Evolutionary conservation across 2,797 vertebrate species (phyloP), one percentile per base, ranked within the genome.

Genomic region (Enteromius radiatus): DNA sequence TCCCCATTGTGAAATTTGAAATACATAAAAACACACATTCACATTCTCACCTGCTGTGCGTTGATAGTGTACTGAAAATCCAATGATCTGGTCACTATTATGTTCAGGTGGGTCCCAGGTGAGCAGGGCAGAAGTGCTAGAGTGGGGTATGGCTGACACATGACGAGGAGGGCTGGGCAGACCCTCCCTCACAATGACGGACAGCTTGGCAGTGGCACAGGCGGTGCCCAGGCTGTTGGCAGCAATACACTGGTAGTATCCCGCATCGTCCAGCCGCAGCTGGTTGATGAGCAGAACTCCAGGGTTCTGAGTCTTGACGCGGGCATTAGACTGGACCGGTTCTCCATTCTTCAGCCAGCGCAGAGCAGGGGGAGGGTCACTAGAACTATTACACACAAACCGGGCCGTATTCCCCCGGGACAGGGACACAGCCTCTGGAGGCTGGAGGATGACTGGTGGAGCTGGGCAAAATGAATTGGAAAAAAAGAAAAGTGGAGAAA

Each of bases 51-150:
- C 97, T 86, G 95, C 89, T 5, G 96, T 92, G 2, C 94, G 94
- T 85, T 98, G 97, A 91, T 96, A 99, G 91, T 99, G 98, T 8
- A 99, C 93, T 0, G 98, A 99, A 92, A 98, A 99, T 85, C 98
- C 98, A 0, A 99, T 99, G 91, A 99, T 97, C 92, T 97, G 96
- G 86, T 99, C 96, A 0, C 96, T 95, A 93, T 99, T 97, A 93
- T 96, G 90, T 86, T 98, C 96, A 0, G 98, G 97, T 68, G 95
- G 94, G 85, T 97, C 96, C 98, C 98, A 99, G 87, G 94, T 94
- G 78, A 99, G 95, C 10, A 97, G 90, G 83, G 97, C 96, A 0
- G 95, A 91, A 26, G 94, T 98, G 94, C 98, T 98, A 91, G 98
- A 97, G 83, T 95, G 94, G 14, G 96, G 95, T 0, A 90, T 91